phyloP scores from a whole-genome alignment of 1,140 invertebrate genomes.

The Lepidurus packardi region DNA sequence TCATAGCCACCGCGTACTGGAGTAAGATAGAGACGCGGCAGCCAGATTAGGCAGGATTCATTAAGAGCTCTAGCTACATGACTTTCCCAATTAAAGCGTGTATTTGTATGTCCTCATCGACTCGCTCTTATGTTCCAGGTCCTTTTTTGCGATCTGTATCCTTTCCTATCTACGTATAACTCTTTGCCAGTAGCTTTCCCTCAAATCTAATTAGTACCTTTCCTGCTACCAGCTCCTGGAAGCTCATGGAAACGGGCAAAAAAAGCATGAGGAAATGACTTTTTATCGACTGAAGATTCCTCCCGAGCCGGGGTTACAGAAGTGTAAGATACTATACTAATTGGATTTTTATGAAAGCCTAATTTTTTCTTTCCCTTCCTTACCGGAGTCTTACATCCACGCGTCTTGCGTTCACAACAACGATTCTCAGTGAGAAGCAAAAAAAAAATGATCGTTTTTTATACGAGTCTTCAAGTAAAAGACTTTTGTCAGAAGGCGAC shows the following conservation, averaged over 20 bases:
- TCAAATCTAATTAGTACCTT: background rate
- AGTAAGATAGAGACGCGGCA: background rate
- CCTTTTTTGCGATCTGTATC: background rate
- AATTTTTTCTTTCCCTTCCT: background rate
- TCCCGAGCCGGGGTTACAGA: background rate
- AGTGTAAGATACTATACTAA: slow-evolving; percentile 19
- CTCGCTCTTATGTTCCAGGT: background rate
- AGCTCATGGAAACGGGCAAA: background rate
- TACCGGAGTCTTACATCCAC: background rate
- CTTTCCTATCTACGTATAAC: background rate
- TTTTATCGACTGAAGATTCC: background rate
- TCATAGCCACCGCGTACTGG: background rate
- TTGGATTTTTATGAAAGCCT: slow-evolving; percentile 7
- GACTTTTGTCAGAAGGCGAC: no score
- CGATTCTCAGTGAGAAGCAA: background rate
- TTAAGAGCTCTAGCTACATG: background rate
- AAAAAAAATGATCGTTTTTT: background rate
- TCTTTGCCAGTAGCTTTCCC: background rate
- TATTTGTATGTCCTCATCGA: background rate
- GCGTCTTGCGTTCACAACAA: background rate
- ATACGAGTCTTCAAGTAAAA: no score
- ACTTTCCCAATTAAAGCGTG: background rate
- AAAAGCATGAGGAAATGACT: background rate
- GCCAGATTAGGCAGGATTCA: background rate
- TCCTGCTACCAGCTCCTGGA: background rate